These are phyloP conservation scores for Oscheius onirici DNA, from an alignment of 2,888 invertebrate genomes.

Conservation along the genomic window DNA sequence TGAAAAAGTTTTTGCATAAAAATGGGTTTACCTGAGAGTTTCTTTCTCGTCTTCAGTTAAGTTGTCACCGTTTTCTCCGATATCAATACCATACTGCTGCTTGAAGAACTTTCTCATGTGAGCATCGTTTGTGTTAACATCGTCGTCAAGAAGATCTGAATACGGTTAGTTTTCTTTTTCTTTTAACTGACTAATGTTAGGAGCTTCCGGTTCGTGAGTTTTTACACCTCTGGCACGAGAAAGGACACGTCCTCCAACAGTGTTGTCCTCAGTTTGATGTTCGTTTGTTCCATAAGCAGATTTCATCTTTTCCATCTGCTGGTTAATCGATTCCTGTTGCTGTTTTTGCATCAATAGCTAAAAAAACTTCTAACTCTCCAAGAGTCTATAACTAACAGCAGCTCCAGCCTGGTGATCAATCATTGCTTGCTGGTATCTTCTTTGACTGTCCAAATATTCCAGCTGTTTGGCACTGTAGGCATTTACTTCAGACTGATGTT, in stretches of 20 bases:
- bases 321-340: conserved; percentile 61
- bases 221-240: conserved; percentile 44
- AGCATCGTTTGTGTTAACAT: conserved; percentile 59
- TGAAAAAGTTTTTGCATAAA: conserved; percentile 14
- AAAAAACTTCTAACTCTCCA: conserved; percentile 3
- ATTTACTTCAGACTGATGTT: conserved; percentile 58
- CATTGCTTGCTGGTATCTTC: conserved; percentile 67
- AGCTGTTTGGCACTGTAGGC: conserved; percentile 63
- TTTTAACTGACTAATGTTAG: conserved; percentile 6
- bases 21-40: conserved; percentile 42
- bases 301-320: conserved; percentile 54
- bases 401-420: conserved; percentile 68
- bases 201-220: conserved; percentile 31
- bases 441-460: conserved; percentile 64
- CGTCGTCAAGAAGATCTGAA: conserved; percentile 56
- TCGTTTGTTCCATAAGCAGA: conserved; percentile 35
- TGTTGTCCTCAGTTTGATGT: conserved; percentile 32
- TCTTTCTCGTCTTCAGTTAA: conserved; percentile 60
- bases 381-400: conserved; percentile 42
- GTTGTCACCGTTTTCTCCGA: conserved; percentile 56
- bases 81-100: conserved; percentile 63
- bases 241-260: conserved; percentile 37
- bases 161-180: not conserved
- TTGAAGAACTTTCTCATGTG: conserved; percentile 60
- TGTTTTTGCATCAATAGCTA: conserved; percentile 67